These are phyloP conservation scores for Ammodramus savannarum DNA, from an alignment of 2,113 vertebrate species.

Conservation along the genomic window DNA sequence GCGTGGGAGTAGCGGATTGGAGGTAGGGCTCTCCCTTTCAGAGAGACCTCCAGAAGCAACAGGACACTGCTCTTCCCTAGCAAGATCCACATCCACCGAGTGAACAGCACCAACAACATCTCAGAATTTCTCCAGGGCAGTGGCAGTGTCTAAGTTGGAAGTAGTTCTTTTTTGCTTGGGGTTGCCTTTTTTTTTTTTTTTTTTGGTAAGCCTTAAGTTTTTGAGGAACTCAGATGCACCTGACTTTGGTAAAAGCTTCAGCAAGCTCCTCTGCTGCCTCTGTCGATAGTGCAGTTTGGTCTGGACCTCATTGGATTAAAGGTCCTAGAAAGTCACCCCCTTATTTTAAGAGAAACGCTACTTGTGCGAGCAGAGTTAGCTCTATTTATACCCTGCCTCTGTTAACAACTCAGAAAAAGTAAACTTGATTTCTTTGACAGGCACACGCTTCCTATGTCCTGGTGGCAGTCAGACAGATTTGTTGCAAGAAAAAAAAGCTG, in stretches of 20 bases:
- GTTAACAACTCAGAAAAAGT: constrained; percentile 76
- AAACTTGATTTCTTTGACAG: constrained; percentile 78
- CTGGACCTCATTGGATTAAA: constrained; percentile 68
- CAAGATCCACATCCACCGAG: constrained; percentile 79
- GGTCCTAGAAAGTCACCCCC: constrained; percentile 67
- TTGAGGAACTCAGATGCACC: constrained; percentile 42
- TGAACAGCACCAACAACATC: constrained; percentile 81
- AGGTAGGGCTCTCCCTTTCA: constrained; percentile 74
- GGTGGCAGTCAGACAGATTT: constrained; percentile 83
- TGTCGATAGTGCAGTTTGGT: constrained; percentile 39
- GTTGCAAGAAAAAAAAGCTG: constrained; percentile 80
- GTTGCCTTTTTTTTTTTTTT: not conserved
- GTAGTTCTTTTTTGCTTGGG: not conserved
- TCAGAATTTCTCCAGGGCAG: constrained; percentile 21
- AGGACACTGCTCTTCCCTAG: constrained; percentile 73
- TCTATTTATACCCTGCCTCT: constrained; percentile 80
- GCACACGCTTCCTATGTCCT: constrained; percentile 80
- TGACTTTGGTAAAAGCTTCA: constrained; percentile 48
- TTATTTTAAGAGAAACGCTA: constrained; percentile 72
- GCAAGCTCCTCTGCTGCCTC: constrained; percentile 41
- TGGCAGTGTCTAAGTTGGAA: constrained; percentile 13
- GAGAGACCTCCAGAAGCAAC: constrained; percentile 70
- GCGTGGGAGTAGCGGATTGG: constrained; percentile 84
- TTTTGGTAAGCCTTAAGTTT: not conserved
- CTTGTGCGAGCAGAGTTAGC: constrained; percentile 70